phyloP scores from a whole-genome alignment of 1,140 invertebrate genomes.

The Aphelenchoides besseyi region DNA sequence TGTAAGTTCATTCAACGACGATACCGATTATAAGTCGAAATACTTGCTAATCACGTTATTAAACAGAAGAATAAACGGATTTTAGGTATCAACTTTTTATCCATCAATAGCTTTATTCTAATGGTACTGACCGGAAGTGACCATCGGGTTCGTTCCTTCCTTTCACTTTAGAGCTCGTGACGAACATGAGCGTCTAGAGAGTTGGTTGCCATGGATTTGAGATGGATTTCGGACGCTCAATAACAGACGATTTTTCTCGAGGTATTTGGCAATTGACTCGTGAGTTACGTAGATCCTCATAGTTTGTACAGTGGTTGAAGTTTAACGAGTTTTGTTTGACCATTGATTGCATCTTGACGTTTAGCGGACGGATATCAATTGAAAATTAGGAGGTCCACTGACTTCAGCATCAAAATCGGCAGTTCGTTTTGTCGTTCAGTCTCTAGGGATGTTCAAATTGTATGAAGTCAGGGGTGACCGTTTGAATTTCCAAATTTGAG shows the following conservation, averaged over 20 bases:
- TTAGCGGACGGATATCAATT: not conserved
- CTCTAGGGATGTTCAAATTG: not conserved
- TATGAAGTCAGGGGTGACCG: not conserved
- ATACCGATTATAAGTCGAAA: no score
- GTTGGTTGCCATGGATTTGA: conserved; percentile 2
- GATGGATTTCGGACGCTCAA: not conserved
- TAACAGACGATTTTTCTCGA: not conserved
- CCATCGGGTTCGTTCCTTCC: not conserved
- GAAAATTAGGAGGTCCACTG: not conserved
- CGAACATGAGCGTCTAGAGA: not conserved
- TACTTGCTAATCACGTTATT: no score
- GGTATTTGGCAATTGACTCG: not conserved
- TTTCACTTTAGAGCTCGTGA: not conserved
- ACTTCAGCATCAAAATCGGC: not conserved
- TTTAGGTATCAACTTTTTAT: no score
- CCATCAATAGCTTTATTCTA: not conserved
- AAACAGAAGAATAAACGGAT: no score
- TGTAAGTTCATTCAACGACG: no score
- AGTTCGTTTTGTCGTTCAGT: not conserved
- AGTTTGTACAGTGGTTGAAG: not conserved
- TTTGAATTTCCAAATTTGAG: not conserved
- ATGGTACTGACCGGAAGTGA: not conserved
- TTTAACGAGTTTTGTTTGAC: not conserved
- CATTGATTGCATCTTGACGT: not conserved
- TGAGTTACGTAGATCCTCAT: not conserved